These are phyloP conservation scores for Stomorhina lunata DNA, from an alignment of 2,888 invertebrate species.

Conservation along the genomic window DNA sequence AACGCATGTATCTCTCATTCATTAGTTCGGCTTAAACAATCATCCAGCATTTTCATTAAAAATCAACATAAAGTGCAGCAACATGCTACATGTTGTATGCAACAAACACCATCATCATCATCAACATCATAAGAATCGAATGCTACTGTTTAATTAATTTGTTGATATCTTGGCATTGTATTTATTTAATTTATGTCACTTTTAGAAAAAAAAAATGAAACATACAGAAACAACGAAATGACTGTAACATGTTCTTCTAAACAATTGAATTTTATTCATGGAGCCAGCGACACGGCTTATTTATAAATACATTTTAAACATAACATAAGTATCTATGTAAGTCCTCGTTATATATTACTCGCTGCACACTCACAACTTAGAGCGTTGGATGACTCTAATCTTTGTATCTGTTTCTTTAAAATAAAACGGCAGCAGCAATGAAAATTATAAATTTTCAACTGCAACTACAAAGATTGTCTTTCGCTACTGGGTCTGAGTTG, in stretches of 20 bases:
- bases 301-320: constrained; percentile 23
- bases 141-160: constrained; percentile 60
- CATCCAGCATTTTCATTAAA: constrained; percentile 47
- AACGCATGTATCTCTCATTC: not conserved
- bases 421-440: constrained; percentile 24
- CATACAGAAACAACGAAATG: not conserved
- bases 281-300: too few relatives aligned
- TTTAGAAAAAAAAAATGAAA: constrained; percentile 10
- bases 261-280: constrained; percentile 55
- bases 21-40: constrained; percentile 23
- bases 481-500: constrained; percentile 35
- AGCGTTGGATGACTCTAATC: constrained; percentile 5
- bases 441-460: constrained; percentile 7
- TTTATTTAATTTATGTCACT: constrained; percentile 63
- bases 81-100: too few relatives aligned
- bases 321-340: too few relatives aligned
- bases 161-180: constrained; percentile 54
- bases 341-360: constrained; percentile 19
- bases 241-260: constrained; percentile 17
- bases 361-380: not conserved
- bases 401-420: constrained; percentile 18
- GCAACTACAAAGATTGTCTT: constrained; percentile 42
- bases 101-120: too few relatives aligned
- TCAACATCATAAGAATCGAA: not conserved
- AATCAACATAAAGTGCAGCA: not conserved